phyloP scores from a whole-genome alignment of 2,113 vertebrate genomes.

The Oryzias melastigma region DNA sequence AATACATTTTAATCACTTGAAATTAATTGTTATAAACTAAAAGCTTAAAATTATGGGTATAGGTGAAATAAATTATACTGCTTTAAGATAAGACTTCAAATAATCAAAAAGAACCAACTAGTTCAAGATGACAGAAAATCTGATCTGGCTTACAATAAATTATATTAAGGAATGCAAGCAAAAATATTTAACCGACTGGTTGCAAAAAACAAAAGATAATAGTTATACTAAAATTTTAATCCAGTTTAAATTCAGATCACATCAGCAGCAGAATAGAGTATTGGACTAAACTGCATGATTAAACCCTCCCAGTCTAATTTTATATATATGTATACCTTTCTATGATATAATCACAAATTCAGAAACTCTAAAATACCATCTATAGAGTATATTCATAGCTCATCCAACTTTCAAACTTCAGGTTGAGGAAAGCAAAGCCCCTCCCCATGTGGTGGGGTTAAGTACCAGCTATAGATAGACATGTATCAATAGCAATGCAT shows the following conservation, averaged over 20 bases:
- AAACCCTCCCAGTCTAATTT: no score
- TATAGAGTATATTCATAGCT: no score
- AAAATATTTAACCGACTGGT: neutral
- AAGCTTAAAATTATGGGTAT: constrained; percentile 52
- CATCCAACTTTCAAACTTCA: no score
- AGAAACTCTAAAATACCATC: no score
- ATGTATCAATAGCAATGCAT: no score
- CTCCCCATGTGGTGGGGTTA: no score
- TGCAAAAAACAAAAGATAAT: neutral
- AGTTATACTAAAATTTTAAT: neutral
- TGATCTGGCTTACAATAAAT: constrained; percentile 28
- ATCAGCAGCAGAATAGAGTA: constrained; percentile 10
- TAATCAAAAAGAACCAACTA: constrained; percentile 8
- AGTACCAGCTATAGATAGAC: no score
- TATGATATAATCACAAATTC: no score
- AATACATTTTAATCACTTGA: constrained; percentile 68
- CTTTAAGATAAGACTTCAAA: constrained; percentile 48
- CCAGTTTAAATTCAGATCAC: constrained; percentile 21
- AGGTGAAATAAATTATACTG: constrained; percentile 58
- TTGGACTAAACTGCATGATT: no score
- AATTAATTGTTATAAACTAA: constrained; percentile 67
- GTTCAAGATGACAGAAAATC: constrained; percentile 25
- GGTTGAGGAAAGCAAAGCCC: no score
- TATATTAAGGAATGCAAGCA: constrained; percentile 10
- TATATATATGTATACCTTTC: no score